Base-by-base conservation (phyloP, 2,888 invertebrate genomes). In the Dasypogon diadema region DNA sequence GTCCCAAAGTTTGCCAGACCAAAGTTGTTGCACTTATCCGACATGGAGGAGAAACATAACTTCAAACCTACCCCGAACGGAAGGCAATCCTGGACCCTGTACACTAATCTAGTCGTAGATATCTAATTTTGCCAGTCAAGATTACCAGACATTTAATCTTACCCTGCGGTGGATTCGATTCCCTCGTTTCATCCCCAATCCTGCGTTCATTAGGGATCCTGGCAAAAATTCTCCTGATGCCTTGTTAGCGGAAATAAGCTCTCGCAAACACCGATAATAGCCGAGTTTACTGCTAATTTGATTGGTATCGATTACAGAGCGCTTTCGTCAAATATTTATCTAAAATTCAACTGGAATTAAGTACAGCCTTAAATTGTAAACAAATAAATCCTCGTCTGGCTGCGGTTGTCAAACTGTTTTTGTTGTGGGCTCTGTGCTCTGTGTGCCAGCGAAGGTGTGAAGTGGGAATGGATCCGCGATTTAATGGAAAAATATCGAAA, bases 261-360 rank as follows among this genome's bases (percentile, higher is more conserved):
- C 16, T 34, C 4, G 26, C 21, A 60, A 60, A 21, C 37, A 21
- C 18, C 21, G 37, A 60, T 60, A 60, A 60, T 60, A 60, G 60
- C 60, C 60, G 18, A 37, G 60, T 37, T 60, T 60, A 60, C 37
- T 60, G 60, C 60, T 60, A 60, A 60, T 60, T 60, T 60, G 60
- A 60, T 60, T 60, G 60, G 60, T 60, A 60, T 60, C 60, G 60
- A 60, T 60, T 60, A 37, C 60, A 37, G 34, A 34, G 18, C 21
- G 18, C 18, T 18, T 60, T 60, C 21, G 21, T 34, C 18, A 60
- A 42, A 60, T 60, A 60, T 60, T 60, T 60, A 60, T 60, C 60
- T 60, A 60, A 60, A 60, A 60, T 60, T 60, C 60, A 60, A 60
- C 37, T 60, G 37, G 60, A 60, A 37, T 60, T 60, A 60, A 60